Evolutionary conservation across 2,888 invertebrate species (phyloP).

Genomic region (Clitarchus hookeri): DNA sequence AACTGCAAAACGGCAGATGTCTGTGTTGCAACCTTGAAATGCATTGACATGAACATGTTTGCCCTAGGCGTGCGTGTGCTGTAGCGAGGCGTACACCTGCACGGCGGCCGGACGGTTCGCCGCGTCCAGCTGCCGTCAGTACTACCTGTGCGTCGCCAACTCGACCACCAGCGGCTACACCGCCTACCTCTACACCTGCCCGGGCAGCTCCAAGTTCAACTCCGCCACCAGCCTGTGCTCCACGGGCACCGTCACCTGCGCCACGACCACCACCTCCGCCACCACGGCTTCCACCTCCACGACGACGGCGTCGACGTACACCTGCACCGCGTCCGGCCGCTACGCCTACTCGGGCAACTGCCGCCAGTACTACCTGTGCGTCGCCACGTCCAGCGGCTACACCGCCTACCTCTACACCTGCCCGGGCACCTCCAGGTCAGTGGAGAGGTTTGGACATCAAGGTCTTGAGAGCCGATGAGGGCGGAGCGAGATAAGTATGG

Average conservation of each 20-base stretch:
- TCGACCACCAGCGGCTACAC: neutral
- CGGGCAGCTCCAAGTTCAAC: conserved; percentile 15
- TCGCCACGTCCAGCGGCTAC: neutral
- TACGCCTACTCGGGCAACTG: neutral
- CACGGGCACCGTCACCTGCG: neutral
- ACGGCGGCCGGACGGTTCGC: conserved; percentile 16
- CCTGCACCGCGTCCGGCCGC: conserved; percentile 19
- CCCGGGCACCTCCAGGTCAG: neutral
- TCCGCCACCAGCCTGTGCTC: neutral
- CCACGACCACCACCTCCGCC: neutral
- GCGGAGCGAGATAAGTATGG: too few species aligned
- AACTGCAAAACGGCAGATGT: too few species aligned
- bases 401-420: neutral
- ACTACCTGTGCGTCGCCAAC: conserved; percentile 23
- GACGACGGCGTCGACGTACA: neutral
- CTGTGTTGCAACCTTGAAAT: too few species aligned
- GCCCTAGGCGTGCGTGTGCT: neutral
- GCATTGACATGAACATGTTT: too few species aligned
- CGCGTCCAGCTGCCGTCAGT: neutral
- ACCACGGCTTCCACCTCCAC: neutral
- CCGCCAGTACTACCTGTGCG: conserved; percentile 25
- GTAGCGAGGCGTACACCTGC: neutral
- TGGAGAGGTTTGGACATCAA: too few species aligned
- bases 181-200: conserved; percentile 17
- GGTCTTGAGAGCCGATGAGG: too few species aligned